Conservation (phyloP, 1,140 invertebrate species). For the Conus ventricosus region DNA sequence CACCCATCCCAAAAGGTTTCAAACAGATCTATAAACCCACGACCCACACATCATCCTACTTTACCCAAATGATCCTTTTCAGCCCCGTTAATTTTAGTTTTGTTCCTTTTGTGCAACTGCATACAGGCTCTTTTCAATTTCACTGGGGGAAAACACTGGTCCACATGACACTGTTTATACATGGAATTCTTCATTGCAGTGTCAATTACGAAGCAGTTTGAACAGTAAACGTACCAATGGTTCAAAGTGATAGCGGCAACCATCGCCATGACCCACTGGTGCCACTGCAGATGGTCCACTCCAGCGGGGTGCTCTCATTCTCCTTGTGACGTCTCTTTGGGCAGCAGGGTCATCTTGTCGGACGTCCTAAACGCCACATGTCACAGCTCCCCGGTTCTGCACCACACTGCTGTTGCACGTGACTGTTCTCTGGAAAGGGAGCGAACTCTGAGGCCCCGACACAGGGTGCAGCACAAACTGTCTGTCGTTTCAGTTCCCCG, state of each 20-base stretch:
- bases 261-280: background rate
- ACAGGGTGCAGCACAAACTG: background rate
- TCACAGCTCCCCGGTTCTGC: background rate
- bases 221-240: background rate
- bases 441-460: conserved; percentile 43
- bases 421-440: conserved; percentile 56
- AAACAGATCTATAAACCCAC: too few species aligned
- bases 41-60: too few species aligned
- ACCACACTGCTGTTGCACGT: conserved; percentile 63
- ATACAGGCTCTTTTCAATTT: too few species aligned
- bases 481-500: conserved; percentile 57
- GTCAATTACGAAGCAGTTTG: background rate
- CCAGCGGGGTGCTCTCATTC: background rate
- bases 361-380: background rate
- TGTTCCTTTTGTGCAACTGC: too few species aligned
- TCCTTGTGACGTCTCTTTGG: background rate
- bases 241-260: background rate
- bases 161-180: too few species aligned
- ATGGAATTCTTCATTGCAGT: too few species aligned
- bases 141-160: too few species aligned
- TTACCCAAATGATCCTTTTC: too few species aligned
- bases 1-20: too few species aligned
- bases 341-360: background rate
- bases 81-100: too few species aligned
- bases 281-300: conserved; percentile 28